Evolutionary conservation across 2,797 vertebrate genomes (phyloP).

Genomic region (Sebastes wilsoni): DNA sequence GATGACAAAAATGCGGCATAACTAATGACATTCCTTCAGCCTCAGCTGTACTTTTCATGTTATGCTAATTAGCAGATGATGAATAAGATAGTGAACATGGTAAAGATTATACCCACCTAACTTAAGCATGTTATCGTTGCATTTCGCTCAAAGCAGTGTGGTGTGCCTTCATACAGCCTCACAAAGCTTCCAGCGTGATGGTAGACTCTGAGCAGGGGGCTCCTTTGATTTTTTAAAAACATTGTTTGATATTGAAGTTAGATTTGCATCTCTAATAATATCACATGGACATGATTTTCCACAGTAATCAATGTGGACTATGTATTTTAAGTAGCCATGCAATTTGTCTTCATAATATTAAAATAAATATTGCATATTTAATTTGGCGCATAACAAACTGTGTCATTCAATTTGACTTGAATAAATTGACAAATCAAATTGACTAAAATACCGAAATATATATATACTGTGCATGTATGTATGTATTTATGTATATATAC

Average conservation of each 20-base stretch:
- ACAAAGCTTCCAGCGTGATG: neutral
- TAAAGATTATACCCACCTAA: neutral
- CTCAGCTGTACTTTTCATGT: neutral
- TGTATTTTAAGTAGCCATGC: neutral
- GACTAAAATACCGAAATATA: no score
- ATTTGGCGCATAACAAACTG: neutral
- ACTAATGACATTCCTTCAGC: neutral
- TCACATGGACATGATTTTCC: neutral
- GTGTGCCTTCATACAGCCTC: neutral
- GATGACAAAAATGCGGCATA: neutral
- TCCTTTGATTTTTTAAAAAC: neutral
- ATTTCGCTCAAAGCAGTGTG: neutral
- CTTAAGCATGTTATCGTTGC: neutral
- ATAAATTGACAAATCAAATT: no score
- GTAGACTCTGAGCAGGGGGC: neutral
- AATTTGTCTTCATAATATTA: neutral
- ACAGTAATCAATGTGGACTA: neutral
- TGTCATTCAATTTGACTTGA: neutral
- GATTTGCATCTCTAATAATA: neutral
- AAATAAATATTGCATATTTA: neutral
- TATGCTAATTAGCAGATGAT: neutral
- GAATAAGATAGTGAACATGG: no score
- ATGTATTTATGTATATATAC: no score
- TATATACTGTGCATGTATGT: no score
- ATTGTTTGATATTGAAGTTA: neutral